Evolutionary conservation across 2,113 vertebrate genomes (phyloP).

Genomic region (Leiothrix lutea): DNA sequence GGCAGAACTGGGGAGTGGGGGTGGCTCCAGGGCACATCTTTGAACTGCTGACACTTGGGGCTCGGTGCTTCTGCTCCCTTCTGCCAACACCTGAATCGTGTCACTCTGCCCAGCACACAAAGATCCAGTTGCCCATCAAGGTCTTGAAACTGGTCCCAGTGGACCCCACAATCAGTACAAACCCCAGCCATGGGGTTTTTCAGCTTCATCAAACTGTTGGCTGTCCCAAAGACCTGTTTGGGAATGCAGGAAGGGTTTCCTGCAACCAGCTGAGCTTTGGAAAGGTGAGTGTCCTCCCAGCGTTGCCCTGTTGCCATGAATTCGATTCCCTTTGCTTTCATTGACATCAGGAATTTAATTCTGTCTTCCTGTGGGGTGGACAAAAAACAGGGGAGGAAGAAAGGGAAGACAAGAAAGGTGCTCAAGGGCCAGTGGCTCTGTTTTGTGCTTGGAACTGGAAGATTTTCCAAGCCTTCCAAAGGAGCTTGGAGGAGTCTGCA

Average conservation of each 20-base stretch:
- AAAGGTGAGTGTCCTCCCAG: neutral
- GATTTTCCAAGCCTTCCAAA: slow-evolving; percentile 46
- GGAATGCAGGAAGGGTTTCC: neutral
- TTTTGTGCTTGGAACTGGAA: neutral
- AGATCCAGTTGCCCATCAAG: neutral
- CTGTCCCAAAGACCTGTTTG: neutral
- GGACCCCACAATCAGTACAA: neutral
- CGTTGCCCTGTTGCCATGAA: neutral
- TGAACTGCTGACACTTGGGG: neutral
- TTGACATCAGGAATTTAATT: neutral
- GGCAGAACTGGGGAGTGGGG: neutral
- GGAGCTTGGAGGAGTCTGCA: neutral
- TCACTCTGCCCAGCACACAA: rapidly evolving
- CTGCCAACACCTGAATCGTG: neutral
- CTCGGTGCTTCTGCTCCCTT: neutral
- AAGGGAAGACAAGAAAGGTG: neutral
- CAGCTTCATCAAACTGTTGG: neutral
- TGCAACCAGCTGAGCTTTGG: neutral
- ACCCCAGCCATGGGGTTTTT: neutral
- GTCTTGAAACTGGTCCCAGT: neutral
- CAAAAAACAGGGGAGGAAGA: neutral
- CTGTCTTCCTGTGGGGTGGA: neutral
- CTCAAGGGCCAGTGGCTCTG: neutral
- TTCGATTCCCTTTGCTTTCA: neutral
- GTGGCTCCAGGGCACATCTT: neutral